phyloP scores from a whole-genome alignment of 2,888 invertebrate genomes.

The Bhutanitis thaidina region DNA sequence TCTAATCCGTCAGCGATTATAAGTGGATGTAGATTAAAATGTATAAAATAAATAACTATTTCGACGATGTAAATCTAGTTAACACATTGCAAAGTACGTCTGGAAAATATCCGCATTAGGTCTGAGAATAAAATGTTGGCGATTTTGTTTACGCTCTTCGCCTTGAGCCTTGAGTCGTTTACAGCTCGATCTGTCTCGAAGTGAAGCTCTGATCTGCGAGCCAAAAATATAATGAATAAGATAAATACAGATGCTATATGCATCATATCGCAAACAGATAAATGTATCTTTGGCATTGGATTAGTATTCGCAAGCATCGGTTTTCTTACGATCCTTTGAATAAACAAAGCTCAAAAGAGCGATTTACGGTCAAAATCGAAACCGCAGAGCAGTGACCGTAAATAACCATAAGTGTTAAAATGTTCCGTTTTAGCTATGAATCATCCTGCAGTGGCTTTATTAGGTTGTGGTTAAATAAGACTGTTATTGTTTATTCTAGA shows the following conservation, averaged over 20 bases:
- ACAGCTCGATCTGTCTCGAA: no score
- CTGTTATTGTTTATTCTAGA: no score
- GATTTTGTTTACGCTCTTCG: no score
- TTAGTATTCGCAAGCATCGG: neutral
- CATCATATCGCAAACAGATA: no score
- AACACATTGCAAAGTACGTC: neutral
- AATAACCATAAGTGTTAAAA: neutral
- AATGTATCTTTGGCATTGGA: neutral
- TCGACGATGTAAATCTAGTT: neutral
- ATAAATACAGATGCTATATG: no score
- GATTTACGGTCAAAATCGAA: slow-evolving; percentile 1
- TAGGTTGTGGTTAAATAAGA: neutral
- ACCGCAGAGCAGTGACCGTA: slow-evolving; percentile 6
- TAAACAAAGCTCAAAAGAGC: slow-evolving; percentile 9
- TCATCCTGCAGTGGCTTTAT: neutral
- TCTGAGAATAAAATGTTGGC: slow-evolving; percentile 57
- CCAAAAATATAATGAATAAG: no score
- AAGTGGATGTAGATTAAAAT: no score
- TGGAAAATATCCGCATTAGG: no score
- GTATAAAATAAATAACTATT: no score
- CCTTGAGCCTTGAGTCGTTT: no score
- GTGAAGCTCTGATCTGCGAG: no score
- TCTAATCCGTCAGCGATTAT: no score
- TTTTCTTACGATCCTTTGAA: neutral
- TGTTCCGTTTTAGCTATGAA: neutral